Evolutionary conservation across 2,113 vertebrate genomes (phyloP).

Genomic region (Grammomys dolichurus): DNA sequence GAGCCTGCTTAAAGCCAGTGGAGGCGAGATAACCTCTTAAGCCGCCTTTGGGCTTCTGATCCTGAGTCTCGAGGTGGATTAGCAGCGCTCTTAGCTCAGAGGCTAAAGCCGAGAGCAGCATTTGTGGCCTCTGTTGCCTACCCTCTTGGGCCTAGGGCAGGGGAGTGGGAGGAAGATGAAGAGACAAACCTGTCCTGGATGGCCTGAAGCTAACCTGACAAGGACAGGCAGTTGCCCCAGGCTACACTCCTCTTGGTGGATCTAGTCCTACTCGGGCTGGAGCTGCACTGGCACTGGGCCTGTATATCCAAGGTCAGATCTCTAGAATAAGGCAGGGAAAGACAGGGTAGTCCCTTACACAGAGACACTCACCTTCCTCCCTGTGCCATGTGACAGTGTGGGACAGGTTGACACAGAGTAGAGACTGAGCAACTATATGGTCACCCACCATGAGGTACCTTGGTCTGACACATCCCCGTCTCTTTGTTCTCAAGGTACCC

Average conservation of each 20-base stretch:
- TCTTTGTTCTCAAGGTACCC: background rate
- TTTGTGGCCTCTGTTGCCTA: fast-evolving
- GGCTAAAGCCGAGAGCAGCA: background rate
- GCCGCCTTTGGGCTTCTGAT: background rate
- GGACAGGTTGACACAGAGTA: background rate
- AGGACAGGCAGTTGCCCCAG: background rate
- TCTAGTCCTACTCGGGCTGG: background rate
- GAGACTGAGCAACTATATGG: fast-evolving
- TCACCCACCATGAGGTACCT: background rate
- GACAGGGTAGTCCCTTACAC: fast-evolving
- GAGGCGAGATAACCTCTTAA: background rate
- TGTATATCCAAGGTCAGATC: background rate
- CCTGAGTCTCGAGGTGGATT: background rate
- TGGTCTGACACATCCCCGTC: background rate
- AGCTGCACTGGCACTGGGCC: fast-evolving
- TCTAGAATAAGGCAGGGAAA: background rate
- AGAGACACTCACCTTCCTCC: background rate
- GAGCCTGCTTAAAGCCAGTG: background rate
- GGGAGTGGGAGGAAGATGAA: background rate
- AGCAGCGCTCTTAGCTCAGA: background rate
- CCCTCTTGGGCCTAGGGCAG: background rate
- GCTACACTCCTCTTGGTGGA: fast-evolving
- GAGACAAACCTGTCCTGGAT: background rate
- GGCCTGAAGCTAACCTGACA: background rate
- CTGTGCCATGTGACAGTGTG: fast-evolving